Conservation (phyloP, 2,888 invertebrate species). For the Meta bourneti region DNA sequence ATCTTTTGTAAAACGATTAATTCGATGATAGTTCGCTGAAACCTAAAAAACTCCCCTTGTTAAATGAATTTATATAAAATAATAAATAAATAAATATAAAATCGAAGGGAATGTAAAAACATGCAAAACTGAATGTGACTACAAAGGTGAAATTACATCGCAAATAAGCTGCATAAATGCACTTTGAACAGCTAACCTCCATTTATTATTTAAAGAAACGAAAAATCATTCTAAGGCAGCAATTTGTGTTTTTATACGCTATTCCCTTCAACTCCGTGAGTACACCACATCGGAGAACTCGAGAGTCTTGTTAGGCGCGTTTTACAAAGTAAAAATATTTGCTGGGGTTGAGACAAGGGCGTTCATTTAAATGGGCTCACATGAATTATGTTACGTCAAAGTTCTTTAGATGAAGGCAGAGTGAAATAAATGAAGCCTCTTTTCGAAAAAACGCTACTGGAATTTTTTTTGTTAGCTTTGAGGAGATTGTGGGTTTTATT, state of each 20-base stretch:
- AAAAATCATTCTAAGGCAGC: background rate
- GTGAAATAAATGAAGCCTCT: background rate
- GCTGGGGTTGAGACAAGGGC: background rate
- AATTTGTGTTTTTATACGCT: background rate
- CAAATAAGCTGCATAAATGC: background rate
- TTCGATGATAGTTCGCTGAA: too few relatives aligned
- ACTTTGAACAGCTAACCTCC: background rate
- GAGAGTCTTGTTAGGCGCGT: background rate
- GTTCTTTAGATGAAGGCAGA: background rate
- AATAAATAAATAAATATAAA: too few relatives aligned
- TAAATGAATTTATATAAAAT: too few relatives aligned
- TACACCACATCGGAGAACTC: background rate
- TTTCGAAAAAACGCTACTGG: background rate
- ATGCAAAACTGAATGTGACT: too few relatives aligned
- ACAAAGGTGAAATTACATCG: too few relatives aligned
- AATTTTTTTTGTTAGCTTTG: background rate
- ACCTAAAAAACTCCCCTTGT: too few relatives aligned
- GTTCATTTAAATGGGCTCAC: background rate
- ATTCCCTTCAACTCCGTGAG: background rate
- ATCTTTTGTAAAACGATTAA: too few relatives aligned
- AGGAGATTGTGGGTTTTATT: background rate
- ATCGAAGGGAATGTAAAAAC: too few relatives aligned
- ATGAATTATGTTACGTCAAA: background rate
- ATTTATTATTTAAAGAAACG: background rate
- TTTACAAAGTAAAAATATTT: background rate